Percentiles rank a stretch among this genome's conserved stretches.
phyloP scores from a whole-genome alignment of 2,797 vertebrate species.

The Balearica regulorum region DNA sequence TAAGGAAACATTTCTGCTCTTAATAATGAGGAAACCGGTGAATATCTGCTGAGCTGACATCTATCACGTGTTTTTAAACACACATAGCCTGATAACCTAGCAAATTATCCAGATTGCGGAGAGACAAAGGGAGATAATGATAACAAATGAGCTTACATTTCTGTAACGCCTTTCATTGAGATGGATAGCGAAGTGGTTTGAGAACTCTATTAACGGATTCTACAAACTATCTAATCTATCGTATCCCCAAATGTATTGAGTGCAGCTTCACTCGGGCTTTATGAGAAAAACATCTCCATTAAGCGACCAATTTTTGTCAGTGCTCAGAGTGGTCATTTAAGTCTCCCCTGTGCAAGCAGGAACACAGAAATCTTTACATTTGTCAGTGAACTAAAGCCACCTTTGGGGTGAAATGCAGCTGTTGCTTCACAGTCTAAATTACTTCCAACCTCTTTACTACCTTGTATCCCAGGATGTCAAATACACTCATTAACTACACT shows the following conservation, averaged over 20 bases:
- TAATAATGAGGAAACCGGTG: neutral
- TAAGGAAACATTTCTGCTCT: neutral
- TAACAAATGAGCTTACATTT: conserved; percentile 12
- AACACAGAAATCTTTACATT: neutral
- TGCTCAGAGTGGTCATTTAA: neutral
- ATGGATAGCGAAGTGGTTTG: neutral
- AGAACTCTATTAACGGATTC: conserved; percentile 39
- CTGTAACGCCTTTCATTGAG: neutral
- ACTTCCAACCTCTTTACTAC: neutral
- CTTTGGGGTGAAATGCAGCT: neutral
- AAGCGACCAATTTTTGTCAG: neutral
- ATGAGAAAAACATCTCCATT: conserved; percentile 12
- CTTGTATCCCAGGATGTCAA: neutral
- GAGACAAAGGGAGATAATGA: conserved; percentile 30
- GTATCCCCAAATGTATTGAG: neutral
- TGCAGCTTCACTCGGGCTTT: neutral
- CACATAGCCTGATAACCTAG: conserved; percentile 5
- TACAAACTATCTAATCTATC: neutral
- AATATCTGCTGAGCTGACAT: neutral
- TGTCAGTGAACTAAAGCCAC: neutral
- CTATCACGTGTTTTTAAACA: conserved; percentile 32
- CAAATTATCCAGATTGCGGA: neutral
- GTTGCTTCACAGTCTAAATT: neutral
- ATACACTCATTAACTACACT: neutral
- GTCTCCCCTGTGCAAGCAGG: neutral